These are phyloP conservation scores for Lasius platythorax DNA, from an alignment of 2,888 invertebrate genomes.

Conservation along the genomic window DNA sequence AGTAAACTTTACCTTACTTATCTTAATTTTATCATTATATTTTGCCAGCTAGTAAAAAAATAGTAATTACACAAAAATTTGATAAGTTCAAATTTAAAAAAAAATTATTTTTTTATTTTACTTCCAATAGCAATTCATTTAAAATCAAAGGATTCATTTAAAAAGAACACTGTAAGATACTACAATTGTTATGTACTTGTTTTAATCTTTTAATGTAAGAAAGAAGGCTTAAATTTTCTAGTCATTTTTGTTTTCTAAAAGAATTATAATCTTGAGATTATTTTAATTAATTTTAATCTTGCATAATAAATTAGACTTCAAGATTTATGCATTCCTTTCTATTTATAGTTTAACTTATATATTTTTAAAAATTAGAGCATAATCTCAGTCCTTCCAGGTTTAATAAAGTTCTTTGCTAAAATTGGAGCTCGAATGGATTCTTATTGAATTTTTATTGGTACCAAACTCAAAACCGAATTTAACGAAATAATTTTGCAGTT, in stretches of 20 bases:
- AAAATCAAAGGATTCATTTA: background rate
- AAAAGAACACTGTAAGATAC: background rate
- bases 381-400: background rate
- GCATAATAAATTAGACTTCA: background rate
- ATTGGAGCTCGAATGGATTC: background rate
- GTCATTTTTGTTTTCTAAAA: background rate
- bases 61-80: background rate
- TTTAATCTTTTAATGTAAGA: background rate
- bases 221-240: background rate
- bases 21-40: background rate
- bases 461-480: background rate
- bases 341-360: background rate
- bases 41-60: background rate
- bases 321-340: background rate
- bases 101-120: background rate
- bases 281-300: background rate
- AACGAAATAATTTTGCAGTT: background rate
- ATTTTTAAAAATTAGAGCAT: too few species aligned
- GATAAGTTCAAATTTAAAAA: background rate
- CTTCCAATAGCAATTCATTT: background rate
- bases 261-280: background rate
- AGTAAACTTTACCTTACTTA: background rate
- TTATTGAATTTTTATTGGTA: background rate
- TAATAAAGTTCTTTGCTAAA: background rate
- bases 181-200: background rate